Conservation (phyloP, 2,888 invertebrate genomes). For the Acleris cristana region DNA sequence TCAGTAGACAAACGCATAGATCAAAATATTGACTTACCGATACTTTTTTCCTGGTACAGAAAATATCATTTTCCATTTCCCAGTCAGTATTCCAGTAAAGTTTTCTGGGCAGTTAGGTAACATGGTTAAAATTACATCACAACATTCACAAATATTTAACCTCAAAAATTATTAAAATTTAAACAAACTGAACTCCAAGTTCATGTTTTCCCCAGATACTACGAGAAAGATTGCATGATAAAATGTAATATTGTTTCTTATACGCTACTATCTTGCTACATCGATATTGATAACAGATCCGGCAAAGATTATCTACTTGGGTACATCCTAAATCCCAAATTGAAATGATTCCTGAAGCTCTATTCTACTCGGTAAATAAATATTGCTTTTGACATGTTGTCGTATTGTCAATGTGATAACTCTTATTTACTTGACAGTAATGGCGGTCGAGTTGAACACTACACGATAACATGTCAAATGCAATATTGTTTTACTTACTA, state of each 20-base stretch:
- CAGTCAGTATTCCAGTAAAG: conserved; percentile 24
- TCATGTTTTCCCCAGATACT: conserved; percentile 17
- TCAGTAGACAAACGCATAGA: neutral
- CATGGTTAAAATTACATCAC: conserved; percentile 1
- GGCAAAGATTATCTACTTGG: neutral
- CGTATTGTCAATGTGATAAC: too few species aligned
- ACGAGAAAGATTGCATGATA: conserved; percentile 15
- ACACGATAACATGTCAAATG: too few species aligned
- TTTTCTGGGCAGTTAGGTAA: conserved; percentile 12
- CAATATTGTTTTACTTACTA: too few species aligned
- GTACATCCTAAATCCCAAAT: too few species aligned
- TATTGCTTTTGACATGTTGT: too few species aligned
- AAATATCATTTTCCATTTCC: conserved; percentile 28
- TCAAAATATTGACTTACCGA: conserved; percentile 11
- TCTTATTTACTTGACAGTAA: too few species aligned
- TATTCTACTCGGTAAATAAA: too few species aligned
- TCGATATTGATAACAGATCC: conserved; percentile 1
- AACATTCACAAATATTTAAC: neutral
- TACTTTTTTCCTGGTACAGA: neutral
- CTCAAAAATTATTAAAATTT: conserved; percentile 2
- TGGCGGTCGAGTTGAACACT: too few species aligned
- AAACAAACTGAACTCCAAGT: conserved; percentile 3
- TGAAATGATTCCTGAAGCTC: too few species aligned
- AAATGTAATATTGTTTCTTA: conserved; percentile 6
- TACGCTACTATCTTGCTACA: neutral